Conservation (phyloP, 1,140 invertebrate species). For the Ostrea denselamellosa region DNA sequence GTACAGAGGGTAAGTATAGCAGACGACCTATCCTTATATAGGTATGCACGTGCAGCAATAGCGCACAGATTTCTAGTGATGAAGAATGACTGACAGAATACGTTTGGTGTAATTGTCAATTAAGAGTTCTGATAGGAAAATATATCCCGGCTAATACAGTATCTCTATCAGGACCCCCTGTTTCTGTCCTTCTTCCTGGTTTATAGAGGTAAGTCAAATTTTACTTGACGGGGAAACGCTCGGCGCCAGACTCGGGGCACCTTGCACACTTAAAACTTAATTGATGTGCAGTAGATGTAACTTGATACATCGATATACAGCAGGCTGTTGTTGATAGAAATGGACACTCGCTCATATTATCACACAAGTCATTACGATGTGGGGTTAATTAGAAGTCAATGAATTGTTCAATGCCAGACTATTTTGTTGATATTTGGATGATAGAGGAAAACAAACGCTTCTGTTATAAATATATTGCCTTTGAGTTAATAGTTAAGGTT, state of each 20-base stretch:
- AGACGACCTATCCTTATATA: conserved; percentile 55
- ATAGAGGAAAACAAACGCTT: background rate
- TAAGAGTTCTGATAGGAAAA: conserved; percentile 46
- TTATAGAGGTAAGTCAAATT: conserved; percentile 18
- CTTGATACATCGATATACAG: background rate
- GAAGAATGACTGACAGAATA: conserved; percentile 51
- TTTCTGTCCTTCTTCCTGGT: conserved; percentile 32
- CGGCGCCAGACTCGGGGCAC: background rate
- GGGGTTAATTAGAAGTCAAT: conserved; percentile 5
- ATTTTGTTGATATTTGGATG: background rate
- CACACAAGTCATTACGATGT: background rate
- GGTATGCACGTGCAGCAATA: conserved; percentile 52
- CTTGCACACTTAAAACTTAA: conserved; percentile 28
- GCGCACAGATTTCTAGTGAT: conserved; percentile 49
- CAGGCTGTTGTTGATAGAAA: background rate
- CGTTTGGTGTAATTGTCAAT: conserved; percentile 54
- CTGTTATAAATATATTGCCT: conserved; percentile 8
- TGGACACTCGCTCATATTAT: background rate
- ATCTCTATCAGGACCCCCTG: conserved; percentile 26
- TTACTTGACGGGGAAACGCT: conserved; percentile 19
- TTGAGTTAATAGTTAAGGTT: background rate
- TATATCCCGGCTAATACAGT: conserved; percentile 33
- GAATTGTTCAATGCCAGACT: background rate
- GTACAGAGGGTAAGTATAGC: conserved; percentile 89
- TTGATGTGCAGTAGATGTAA: conserved; percentile 20